phyloP scores from a whole-genome alignment of 2,797 vertebrate genomes.

The Macropus fuliginosus region DNA sequence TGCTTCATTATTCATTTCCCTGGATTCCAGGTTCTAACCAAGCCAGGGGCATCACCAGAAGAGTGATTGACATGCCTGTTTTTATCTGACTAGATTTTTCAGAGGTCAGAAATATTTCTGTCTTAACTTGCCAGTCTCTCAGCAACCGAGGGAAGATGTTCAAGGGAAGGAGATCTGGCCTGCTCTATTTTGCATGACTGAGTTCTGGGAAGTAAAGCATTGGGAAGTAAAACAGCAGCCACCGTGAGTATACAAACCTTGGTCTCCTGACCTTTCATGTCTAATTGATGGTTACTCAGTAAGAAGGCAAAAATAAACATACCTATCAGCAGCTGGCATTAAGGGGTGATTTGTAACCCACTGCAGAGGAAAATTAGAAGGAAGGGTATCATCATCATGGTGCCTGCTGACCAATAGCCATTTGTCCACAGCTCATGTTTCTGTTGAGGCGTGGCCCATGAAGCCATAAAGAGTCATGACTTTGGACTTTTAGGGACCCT shows the following conservation, averaged over 20 bases:
- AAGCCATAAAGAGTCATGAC: not conserved
- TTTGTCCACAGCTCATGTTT: rapidly evolving
- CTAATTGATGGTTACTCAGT: not conserved
- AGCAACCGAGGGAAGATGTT: not conserved
- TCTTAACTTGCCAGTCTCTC: not conserved
- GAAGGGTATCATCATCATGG: not conserved
- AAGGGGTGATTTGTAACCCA: not conserved
- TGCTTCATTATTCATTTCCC: not conserved
- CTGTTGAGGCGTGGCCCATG: not conserved
- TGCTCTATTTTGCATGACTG: not conserved
- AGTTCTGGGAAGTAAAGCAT: not conserved
- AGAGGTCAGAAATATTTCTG: not conserved
- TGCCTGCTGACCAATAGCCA: rapidly evolving
- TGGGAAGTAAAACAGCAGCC: not conserved
- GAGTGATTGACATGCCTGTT: not conserved
- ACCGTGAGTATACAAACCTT: not conserved
- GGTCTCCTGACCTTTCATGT: not conserved
- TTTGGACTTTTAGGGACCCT: rapidly evolving
- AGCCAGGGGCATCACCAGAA: not conserved
- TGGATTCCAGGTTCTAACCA: not conserved
- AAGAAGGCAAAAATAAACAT: not conserved
- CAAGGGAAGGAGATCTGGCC: not conserved
- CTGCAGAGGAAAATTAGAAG: rapidly evolving
- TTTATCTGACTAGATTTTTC: not conserved
- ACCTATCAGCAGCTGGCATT: rapidly evolving